Percentiles rank a stretch among this genome's conserved stretches.
Conservation (phyloP, 1,140 invertebrate genomes). For the Chymomyza costata region DNA sequence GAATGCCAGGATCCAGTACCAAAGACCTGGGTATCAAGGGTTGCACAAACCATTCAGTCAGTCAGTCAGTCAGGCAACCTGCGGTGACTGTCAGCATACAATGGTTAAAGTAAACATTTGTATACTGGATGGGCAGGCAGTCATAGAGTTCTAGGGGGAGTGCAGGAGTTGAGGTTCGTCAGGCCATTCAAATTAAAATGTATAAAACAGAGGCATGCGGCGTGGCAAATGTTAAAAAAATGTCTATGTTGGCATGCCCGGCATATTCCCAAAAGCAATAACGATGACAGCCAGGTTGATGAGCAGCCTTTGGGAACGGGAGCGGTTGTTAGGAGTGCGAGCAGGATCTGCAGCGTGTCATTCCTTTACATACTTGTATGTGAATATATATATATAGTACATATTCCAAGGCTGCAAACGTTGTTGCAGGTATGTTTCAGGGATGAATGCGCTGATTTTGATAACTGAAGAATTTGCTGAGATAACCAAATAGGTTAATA, state of each 20-base stretch:
- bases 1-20: conserved; percentile 25
- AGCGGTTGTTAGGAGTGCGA: conserved; percentile 6
- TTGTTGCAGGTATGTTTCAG: too few relatives aligned
- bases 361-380: too few relatives aligned
- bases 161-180: conserved; percentile 9
- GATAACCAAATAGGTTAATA: too few relatives aligned
- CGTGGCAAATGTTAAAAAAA: conserved; percentile 50
- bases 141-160: too few relatives aligned
- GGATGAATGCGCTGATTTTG: too few relatives aligned
- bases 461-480: too few relatives aligned
- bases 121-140: too few relatives aligned
- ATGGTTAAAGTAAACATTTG: too few relatives aligned
- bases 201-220: conserved; percentile 55
- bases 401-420: too few relatives aligned
- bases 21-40: conserved; percentile 3
- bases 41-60: conserved; percentile 3
- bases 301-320: conserved; percentile 18
- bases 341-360: too few relatives aligned
- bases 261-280: conserved; percentile 70
- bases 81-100: conserved; percentile 28
- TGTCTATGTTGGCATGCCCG: conserved; percentile 39
- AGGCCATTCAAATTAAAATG: conserved; percentile 63
- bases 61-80: conserved; percentile 24
- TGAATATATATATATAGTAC: too few relatives aligned
- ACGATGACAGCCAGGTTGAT: conserved; percentile 49